Percentiles rank a stretch among this genome's conserved stretches.
Conservation (phyloP, 2,113 vertebrate genomes). For the Tetrao urogallus region DNA sequence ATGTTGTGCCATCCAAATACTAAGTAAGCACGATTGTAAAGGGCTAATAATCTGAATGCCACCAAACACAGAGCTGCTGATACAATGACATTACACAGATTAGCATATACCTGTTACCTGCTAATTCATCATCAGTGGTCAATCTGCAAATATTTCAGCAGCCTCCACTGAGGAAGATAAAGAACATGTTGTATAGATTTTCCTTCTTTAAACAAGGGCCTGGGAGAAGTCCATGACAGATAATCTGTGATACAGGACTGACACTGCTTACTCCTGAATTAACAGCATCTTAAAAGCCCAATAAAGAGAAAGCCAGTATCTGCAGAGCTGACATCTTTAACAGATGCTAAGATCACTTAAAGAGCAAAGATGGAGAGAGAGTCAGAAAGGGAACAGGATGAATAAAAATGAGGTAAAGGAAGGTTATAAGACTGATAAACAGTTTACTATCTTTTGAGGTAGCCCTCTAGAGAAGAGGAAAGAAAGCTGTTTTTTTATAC, state of each 20-base stretch:
- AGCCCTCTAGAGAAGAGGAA: background rate
- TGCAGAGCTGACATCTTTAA: constrained; percentile 14
- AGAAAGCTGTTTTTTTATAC: background rate
- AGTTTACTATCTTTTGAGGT: background rate
- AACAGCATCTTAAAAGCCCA: background rate
- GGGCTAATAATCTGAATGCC: background rate
- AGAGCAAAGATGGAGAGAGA: background rate
- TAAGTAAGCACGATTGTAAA: background rate
- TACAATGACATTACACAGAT: background rate
- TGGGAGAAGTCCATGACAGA: constrained; percentile 14
- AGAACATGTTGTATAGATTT: constrained; percentile 50
- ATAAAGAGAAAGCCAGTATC: background rate
- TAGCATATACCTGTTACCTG: background rate
- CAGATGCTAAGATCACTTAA: background rate
- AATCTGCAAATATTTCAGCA: constrained; percentile 44
- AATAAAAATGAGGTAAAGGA: constrained; percentile 20
- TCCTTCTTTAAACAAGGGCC: background rate
- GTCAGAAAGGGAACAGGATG: background rate
- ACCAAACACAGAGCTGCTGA: background rate
- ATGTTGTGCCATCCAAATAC: background rate
- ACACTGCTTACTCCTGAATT: constrained; percentile 31
- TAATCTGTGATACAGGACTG: constrained; percentile 21
- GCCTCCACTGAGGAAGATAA: constrained; percentile 26
- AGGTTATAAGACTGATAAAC: constrained; percentile 3
- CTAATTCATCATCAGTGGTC: constrained; percentile 33